A percentile compares a stretch with the other conserved stretches of the same genome.
These are phyloP conservation scores for Pycnomerus fuliginosus DNA, from an alignment of 2,888 invertebrate species.

Conservation along the genomic window DNA sequence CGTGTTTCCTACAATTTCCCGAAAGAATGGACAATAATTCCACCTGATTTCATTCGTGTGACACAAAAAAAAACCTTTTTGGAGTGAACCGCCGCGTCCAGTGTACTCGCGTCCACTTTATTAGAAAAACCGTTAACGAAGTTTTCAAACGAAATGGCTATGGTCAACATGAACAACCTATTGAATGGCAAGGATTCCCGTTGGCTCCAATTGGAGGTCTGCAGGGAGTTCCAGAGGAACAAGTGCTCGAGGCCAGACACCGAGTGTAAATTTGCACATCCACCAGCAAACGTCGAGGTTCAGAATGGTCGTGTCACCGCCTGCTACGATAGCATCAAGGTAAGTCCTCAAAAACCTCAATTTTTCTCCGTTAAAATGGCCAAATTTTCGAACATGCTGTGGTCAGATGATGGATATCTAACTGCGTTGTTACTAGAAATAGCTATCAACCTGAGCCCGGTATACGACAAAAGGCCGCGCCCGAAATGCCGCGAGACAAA, in stretches of 20 bases:
- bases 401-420: too few relatives aligned
- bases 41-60: slow-evolving; percentile 39
- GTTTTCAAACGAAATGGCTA: slow-evolving; percentile 62
- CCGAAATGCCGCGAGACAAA: too few relatives aligned
- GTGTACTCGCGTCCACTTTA: slow-evolving; percentile 39
- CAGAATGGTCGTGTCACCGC: slow-evolving; percentile 99
- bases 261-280: slow-evolving; percentile 99
- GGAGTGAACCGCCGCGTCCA: slow-evolving; percentile 32
- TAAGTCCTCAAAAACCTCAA: too few relatives aligned
- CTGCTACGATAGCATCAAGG: slow-evolving; percentile 99
- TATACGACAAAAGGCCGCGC: too few relatives aligned
- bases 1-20: slow-evolving; percentile 23
- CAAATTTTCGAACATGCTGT: background rate
- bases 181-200: slow-evolving; percentile 98
- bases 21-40: slow-evolving; percentile 49
- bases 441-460: too few relatives aligned
- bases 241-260: slow-evolving; percentile 99
- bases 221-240: slow-evolving; percentile 99
- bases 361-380: too few relatives aligned
- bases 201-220: slow-evolving; percentile 99
- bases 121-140: slow-evolving; percentile 25
- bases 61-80: slow-evolving; percentile 18
- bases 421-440: too few relatives aligned
- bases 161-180: slow-evolving; percentile 96
- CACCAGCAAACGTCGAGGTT: slow-evolving; percentile 98